Percentiles rank a stretch among this genome's conserved stretches.
phyloP scores from a whole-genome alignment of 2,113 vertebrate genomes.

The Nestor notabilis region DNA sequence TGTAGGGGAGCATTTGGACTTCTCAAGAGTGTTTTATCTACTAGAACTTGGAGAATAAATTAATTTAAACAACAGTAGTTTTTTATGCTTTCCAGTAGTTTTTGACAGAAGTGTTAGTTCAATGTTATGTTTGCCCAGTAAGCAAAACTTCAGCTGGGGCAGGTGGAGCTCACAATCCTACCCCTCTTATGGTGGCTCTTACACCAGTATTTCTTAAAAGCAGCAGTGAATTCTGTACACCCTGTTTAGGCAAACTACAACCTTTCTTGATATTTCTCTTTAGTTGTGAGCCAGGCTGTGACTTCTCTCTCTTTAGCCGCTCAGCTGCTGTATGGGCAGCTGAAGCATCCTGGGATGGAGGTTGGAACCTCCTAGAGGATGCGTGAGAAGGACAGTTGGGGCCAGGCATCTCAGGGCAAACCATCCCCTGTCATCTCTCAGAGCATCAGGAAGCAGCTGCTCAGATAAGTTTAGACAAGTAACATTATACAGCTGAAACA shows the following conservation, averaged over 20 bases:
- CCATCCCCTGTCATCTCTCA: background rate
- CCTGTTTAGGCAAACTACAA: background rate
- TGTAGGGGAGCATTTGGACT: background rate
- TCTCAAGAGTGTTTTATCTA: background rate
- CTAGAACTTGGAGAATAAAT: background rate
- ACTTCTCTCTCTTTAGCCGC: background rate
- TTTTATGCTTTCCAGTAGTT: background rate
- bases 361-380: background rate
- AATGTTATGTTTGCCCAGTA: background rate
- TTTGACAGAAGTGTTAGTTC: background rate
- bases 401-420: background rate
- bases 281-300: background rate
- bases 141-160: background rate
- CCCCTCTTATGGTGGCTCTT: background rate
- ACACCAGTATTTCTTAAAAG: background rate
- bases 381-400: background rate
- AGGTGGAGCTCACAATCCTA: background rate
- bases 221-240: background rate
- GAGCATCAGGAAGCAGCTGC: background rate
- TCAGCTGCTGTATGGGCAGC: background rate
- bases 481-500: background rate
- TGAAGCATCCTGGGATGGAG: background rate
- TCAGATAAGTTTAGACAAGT: conserved; percentile 15
- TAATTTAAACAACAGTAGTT: background rate
- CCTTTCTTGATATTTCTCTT: background rate